Evolutionary conservation across 1,140 invertebrate genomes (phyloP), one percentile per base, ranked within the genome.

Genomic region (Drosophila sturtevanti): DNA sequence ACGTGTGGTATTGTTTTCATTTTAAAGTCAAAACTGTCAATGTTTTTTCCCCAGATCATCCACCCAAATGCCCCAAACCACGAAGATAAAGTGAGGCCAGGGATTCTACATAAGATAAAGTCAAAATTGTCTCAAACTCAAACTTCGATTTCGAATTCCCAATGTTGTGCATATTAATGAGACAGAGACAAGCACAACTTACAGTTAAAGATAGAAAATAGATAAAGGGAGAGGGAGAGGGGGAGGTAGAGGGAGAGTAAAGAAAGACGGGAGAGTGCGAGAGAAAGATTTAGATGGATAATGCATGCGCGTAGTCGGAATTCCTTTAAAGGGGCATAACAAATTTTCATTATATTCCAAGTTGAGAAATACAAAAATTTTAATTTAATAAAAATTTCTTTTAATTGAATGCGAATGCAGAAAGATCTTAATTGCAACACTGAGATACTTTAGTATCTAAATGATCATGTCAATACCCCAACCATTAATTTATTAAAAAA

Each of bases 91-190:
- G 41, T n/a, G 4, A 38, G 35, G 59, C 59, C 59, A 37, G 27
- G 21, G 41, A n/a, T 48, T 63, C 44, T 38, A 81, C 71, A 79
- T 79, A 89, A 81, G 75, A 79, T 79, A 89, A 74, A 87, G 60
- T 72, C 79, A 72, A 87, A 89, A 87, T 87, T 79, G 85, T 86
- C 82, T 79, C 75, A 89, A 84, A 84, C 76, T 79, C 79, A 84
- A 89, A 79, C 84, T 72, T 21, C 41, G 84, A 79, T 86, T 89
- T 78, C 66, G 77, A 48, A 54, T 24, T 52, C 27, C 34, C 35
- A 34, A 44, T 77, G 84, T 35, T 77, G 54, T 69, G 84, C 84
- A 87, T 87, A 87, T 87, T 87, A 87, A 87, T 87, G 84, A 87
- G 78, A 16, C 48, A 52, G n/a, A 48, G 44, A 48, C 41, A 44